Conservation (phyloP, 2,113 vertebrate genomes). For the Callospermophilus lateralis region DNA sequence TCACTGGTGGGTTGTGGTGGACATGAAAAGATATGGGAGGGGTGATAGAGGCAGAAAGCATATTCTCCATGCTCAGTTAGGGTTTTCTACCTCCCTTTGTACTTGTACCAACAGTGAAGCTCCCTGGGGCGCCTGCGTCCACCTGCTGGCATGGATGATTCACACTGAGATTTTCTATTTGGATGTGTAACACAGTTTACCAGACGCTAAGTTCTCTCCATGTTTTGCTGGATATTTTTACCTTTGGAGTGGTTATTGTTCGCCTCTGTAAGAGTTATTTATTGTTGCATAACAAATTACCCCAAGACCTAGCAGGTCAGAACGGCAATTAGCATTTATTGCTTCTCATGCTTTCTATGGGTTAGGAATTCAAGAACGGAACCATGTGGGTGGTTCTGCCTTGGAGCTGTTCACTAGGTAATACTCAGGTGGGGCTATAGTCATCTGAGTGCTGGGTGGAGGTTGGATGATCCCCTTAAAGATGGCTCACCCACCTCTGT, state of each 20-base stretch:
- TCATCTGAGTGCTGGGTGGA: background rate
- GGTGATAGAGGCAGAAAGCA: background rate
- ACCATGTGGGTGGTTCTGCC: background rate
- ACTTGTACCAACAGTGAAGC: background rate
- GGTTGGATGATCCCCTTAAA: background rate
- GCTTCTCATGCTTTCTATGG: background rate
- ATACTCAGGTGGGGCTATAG: background rate
- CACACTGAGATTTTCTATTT: background rate
- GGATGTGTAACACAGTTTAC: background rate
- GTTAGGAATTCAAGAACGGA: background rate
- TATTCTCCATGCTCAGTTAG: background rate
- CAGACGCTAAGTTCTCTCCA: background rate
- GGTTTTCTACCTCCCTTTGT: background rate
- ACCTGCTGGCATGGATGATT: background rate
- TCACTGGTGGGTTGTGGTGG: background rate
- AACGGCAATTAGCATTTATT: background rate
- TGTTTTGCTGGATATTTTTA: background rate
- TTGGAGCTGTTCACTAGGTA: background rate
- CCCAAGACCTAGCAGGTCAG: slow-evolving; percentile 13
- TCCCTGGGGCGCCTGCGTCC: background rate
- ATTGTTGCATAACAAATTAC: background rate
- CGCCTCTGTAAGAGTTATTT: background rate
- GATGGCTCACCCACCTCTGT: background rate
- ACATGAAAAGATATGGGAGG: background rate
- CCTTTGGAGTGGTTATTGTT: background rate